Evolutionary conservation across 1,140 invertebrate genomes (phyloP).

Genomic region (Caenorhabditis briggsae): DNA sequence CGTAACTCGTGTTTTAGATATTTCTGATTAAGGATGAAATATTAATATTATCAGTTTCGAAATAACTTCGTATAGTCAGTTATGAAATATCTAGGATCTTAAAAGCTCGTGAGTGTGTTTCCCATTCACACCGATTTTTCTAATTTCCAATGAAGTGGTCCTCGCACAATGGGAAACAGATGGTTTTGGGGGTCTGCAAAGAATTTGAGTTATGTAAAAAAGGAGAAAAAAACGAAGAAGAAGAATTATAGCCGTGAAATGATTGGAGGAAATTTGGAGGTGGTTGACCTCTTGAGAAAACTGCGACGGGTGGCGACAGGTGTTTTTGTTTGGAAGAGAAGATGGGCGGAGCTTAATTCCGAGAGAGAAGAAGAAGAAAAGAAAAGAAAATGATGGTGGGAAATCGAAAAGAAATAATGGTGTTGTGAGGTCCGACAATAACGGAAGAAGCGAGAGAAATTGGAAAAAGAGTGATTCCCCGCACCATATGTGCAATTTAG

Average conservation of each 20-base stretch:
- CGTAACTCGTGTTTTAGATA: background rate
- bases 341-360: too few relatives aligned
- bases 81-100: background rate
- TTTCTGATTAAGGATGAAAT: background rate
- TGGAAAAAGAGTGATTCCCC: too few relatives aligned
- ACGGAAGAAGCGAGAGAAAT: background rate
- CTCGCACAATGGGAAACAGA: conserved; percentile 36
- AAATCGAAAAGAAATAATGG: conserved; percentile 9
- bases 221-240: background rate
- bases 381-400: conserved; percentile 2
- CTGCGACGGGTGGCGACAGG: conserved; percentile 15
- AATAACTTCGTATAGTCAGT: background rate
- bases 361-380: too few relatives aligned
- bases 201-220: background rate
- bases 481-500: too few relatives aligned
- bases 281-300: conserved; percentile 24
- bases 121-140: conserved; percentile 8
- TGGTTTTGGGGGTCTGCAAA: conserved; percentile 2
- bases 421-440: background rate
- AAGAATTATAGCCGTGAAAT: background rate
- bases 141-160: conserved; percentile 23
- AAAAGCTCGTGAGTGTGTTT: conserved; percentile 4
- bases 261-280: background rate
- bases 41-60: conserved; percentile 3
- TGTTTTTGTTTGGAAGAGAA: background rate